phyloP scores from a whole-genome alignment of 2,888 invertebrate species.

The Tachystola acroxantha region DNA sequence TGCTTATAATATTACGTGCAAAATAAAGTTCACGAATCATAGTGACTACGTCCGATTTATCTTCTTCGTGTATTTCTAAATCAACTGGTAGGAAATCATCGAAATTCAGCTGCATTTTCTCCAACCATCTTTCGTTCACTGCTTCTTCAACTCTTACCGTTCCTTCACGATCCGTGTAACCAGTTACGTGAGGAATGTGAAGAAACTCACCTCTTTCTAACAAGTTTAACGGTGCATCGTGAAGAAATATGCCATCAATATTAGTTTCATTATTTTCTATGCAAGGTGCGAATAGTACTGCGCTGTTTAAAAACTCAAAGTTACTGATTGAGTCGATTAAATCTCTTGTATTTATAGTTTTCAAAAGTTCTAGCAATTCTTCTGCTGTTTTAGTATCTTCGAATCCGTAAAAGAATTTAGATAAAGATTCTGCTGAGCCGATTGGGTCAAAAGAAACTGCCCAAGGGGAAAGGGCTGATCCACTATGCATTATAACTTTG shows the following conservation, averaged over 20 bases:
- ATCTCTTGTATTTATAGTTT: conserved; percentile 31
- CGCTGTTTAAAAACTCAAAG: conserved; percentile 48
- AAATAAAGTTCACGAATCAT: conserved; percentile 51
- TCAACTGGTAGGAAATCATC: conserved; percentile 53
- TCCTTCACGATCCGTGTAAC: conserved; percentile 56
- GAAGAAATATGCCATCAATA: conserved; percentile 38
- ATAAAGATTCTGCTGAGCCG: conserved; percentile 43
- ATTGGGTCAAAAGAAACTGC: conserved; percentile 59
- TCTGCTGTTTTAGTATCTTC: conserved; percentile 24
- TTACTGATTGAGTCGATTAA: conserved; percentile 33
- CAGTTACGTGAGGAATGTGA: conserved; percentile 53
- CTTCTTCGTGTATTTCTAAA: conserved; percentile 34
- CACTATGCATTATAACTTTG: conserved; percentile 59
- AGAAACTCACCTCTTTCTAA: conserved; percentile 45
- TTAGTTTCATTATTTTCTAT: conserved; percentile 41
- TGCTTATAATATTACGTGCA: conserved; percentile 29
- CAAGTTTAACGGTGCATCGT: conserved; percentile 47
- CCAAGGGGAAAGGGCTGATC: conserved; percentile 60
- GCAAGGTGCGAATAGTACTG: conserved; percentile 61
- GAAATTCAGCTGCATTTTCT: conserved; percentile 51
- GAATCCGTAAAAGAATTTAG: conserved; percentile 44
- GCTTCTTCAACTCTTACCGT: conserved; percentile 49
- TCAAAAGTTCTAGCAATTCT: conserved; percentile 40
- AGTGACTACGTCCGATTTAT: conserved; percentile 23
- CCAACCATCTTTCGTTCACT: conserved; percentile 34